phyloP scores from a whole-genome alignment of 2,113 vertebrate genomes.

The Tachuris rubrigastra region DNA sequence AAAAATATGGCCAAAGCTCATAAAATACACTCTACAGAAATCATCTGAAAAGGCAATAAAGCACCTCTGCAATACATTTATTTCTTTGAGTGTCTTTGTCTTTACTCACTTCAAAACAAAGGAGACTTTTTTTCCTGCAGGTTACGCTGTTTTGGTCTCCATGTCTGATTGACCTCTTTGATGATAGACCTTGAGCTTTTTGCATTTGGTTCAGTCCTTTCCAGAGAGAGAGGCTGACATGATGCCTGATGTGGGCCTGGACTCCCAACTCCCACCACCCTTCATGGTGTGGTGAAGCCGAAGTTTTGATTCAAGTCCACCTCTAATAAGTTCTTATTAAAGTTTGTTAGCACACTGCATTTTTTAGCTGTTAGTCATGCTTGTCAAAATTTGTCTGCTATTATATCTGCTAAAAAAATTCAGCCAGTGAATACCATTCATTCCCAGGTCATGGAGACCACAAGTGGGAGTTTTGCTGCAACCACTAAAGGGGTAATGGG shows the following conservation, averaged over 20 bases:
- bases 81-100: constrained; percentile 7
- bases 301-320: neutral
- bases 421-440: neutral
- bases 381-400: neutral
- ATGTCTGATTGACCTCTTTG: neutral
- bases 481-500: neutral
- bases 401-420: neutral
- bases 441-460: neutral
- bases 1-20: constrained; percentile 3
- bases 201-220: neutral
- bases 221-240: neutral
- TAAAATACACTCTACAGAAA: constrained; percentile 27
- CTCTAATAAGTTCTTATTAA: neutral
- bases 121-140: neutral
- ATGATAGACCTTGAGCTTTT: neutral
- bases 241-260: neutral
- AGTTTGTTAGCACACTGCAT: neutral
- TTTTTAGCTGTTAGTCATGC: neutral
- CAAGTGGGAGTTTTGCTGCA: neutral
- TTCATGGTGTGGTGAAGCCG: neutral
- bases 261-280: neutral
- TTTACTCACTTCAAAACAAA: neutral
- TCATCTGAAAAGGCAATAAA: constrained; percentile 34
- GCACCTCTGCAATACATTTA: neutral
- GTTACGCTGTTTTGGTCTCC: neutral